Percentiles rank a stretch among this genome's conserved stretches.
Conservation (phyloP, 2,113 vertebrate genomes). For the Mirounga angustirostris region DNA sequence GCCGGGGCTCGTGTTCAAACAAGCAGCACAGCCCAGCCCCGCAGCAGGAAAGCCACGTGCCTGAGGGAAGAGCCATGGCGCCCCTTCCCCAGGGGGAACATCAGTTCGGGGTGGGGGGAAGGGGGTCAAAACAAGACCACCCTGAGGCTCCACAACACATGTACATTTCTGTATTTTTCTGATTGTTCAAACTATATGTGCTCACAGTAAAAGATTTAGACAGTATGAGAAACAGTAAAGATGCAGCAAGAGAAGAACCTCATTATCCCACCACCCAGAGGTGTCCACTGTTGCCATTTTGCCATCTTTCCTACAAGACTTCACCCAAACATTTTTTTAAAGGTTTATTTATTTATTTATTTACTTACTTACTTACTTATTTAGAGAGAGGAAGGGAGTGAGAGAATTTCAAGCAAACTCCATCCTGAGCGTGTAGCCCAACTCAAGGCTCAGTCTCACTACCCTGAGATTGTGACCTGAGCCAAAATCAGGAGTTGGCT, state of each 20-base stretch:
- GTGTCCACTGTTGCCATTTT: neutral
- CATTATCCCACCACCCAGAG: neutral
- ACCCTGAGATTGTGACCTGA: neutral
- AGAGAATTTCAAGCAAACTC: neutral
- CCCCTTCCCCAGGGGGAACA: neutral
- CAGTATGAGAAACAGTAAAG: neutral
- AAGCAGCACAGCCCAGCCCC: neutral
- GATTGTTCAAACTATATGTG: neutral
- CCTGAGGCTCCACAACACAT: neutral
- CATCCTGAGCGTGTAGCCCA: neutral
- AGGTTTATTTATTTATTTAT: neutral
- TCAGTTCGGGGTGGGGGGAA: neutral
- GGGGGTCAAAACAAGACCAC: neutral
- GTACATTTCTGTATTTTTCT: neutral
- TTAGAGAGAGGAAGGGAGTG: neutral
- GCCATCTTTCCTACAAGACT: neutral
- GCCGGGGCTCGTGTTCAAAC: neutral
- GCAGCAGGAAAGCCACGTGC: neutral
- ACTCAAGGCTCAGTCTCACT: neutral
- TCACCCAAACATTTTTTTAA: neutral
- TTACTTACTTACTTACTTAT: fast-evolving
- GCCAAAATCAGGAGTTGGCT: neutral
- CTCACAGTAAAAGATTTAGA: neutral
- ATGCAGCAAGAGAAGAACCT: neutral
- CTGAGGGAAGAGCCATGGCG: neutral